Conservation (phyloP, 2,113 vertebrate species). For the Pterocles burchelli region DNA sequence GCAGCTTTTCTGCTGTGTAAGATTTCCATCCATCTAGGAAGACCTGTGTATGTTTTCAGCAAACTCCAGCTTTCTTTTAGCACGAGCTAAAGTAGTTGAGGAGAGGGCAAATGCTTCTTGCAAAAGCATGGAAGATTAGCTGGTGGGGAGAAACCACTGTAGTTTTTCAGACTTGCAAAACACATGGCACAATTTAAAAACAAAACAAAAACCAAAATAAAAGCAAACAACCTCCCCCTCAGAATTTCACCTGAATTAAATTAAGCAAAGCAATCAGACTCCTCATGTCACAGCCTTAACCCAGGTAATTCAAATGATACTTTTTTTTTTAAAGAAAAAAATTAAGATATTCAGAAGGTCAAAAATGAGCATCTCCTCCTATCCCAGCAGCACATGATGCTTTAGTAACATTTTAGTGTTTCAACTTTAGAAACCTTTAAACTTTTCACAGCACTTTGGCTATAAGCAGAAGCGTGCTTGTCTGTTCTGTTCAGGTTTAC, state of each 20-base stretch:
- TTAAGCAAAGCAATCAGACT: not conserved
- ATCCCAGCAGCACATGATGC: not conserved
- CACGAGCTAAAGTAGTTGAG: not conserved
- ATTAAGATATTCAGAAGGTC: not conserved
- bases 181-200: accelerated
- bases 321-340: not conserved
- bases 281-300: not conserved
- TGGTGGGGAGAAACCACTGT: not conserved
- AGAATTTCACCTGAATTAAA: not conserved
- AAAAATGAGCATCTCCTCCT: not conserved
- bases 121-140: not conserved
- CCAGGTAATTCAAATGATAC: not conserved
- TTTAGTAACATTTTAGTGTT: not conserved
- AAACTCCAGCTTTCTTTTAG: not conserved
- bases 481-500: not conserved
- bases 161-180: not conserved
- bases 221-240: not conserved
- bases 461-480: not conserved
- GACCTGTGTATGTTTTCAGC: not conserved
- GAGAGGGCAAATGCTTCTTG: not conserved
- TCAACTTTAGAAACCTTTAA: not conserved
- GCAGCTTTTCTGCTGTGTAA: not conserved
- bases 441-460: not conserved
- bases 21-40: not conserved
- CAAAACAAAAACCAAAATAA: not conserved